Conservation (phyloP, 2,797 vertebrate genomes). For the Centropyge bicolor region DNA sequence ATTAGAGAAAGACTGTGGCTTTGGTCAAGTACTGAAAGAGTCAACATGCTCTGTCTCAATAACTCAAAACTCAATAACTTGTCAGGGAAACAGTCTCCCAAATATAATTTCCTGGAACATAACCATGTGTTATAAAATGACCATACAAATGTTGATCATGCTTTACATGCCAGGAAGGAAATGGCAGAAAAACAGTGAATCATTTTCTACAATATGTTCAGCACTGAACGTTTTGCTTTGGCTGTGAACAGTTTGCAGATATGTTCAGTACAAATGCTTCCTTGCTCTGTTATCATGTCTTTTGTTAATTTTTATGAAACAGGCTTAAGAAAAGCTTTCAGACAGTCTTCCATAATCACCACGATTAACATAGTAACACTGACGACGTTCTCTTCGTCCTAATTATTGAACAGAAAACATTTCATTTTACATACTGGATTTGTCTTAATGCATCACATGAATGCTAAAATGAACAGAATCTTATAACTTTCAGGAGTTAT, state of each 20-base stretch:
- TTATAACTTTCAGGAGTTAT: constrained; percentile 7
- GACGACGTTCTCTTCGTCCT: background rate
- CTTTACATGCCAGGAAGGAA: background rate
- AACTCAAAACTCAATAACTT: too few species aligned
- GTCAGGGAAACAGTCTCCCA: background rate
- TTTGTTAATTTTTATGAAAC: background rate
- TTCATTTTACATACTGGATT: background rate
- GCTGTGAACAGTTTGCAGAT: background rate
- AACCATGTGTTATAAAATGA: background rate
- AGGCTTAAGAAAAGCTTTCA: background rate
- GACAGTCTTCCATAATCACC: background rate
- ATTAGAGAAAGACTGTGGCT: background rate
- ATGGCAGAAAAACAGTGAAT: background rate
- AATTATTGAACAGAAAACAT: background rate
- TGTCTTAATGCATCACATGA: background rate
- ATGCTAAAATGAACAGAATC: background rate
- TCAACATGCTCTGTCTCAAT: background rate
- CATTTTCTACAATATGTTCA: background rate
- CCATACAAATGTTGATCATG: background rate
- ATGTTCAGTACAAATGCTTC: background rate
- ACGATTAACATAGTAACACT: background rate
- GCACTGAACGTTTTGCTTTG: background rate
- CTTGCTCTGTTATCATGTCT: background rate
- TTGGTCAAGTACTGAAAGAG: background rate
- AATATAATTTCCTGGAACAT: too few species aligned